Evolutionary conservation across 2,113 vertebrate genomes (phyloP), one percentile per base, ranked within the genome.

Genomic region (Ranitomeya variabilis): DNA sequence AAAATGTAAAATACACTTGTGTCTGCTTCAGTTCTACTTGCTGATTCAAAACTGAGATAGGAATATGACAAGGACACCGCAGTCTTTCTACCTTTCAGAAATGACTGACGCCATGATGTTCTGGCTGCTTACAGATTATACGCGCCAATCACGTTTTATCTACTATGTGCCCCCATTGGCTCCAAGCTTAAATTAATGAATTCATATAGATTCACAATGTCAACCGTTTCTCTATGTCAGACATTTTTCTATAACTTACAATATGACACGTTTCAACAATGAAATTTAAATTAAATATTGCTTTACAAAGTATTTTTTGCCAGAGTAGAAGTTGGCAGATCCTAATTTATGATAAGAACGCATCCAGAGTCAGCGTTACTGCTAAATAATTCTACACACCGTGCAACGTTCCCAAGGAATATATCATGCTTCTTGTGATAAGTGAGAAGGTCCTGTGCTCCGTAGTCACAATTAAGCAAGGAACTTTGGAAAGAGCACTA

Each of bases 1-100:
- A 79, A 79, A 57, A 55, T 79, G n/a, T 55, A 57, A 79, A 79
- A 79, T 79, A 78, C 12, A 78, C 21, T 26, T n/a, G 52, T 79
- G 77, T 79, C 52, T 23, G 51, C 19, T 57, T 23, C n/a, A 54
- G 12, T 55, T 79, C 12, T 23, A 79, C 77, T 57, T 57, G 13
- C 52, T 7, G 26, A 79, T 79, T 15, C n/a, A 21, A 80, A 60
- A 26, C 55, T 16, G 3, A 31, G 26, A 76, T 31, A 16, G 23
- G 1, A 59, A 16, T 80, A 59, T 80, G n/a, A 57, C 52, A 59
- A 31, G 23, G 55, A 26, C 54, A 16, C 23, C 14, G 16, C 78
- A 26, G 31, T 23, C 78, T 31, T 80, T 59, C 78, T 26, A 31
- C 23, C 78, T 23, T 57, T n/a, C 52, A 55, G 52, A 80, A 54